Evolutionary conservation across 2,113 vertebrate species (phyloP).

Genomic region (Colistium nudipinnis): DNA sequence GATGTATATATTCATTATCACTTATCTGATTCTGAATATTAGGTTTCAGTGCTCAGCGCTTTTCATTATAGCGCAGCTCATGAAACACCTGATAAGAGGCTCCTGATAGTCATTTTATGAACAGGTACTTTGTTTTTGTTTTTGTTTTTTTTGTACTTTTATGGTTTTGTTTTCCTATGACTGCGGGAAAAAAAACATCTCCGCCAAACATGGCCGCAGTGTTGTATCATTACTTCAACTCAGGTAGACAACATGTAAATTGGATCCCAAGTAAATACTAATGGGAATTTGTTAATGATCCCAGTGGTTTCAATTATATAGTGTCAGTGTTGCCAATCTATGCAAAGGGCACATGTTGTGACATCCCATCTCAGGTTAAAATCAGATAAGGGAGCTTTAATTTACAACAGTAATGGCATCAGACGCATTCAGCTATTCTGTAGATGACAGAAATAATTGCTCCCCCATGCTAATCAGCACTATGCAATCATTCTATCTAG

Average conservation of each 20-base stretch:
- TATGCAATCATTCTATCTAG: background rate
- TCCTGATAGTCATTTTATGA: no score
- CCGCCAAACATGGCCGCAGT: background rate
- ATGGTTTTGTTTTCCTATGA: background rate
- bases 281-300: background rate
- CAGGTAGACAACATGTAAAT: background rate
- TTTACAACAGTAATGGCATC: constrained; percentile 12
- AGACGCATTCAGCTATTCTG: background rate
- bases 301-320: background rate
- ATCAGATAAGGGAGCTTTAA: constrained; percentile 10
- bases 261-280: background rate
- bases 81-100: background rate
- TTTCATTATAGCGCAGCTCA: no score
- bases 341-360: background rate
- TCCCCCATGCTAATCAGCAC: background rate
- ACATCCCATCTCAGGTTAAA: background rate
- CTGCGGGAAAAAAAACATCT: background rate
- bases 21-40: background rate
- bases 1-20: constrained; percentile 15
- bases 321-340: background rate
- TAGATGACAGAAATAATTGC: constrained; percentile 25
- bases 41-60: background rate
- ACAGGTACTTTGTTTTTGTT: background rate
- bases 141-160: no score
- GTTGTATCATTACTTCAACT: constrained; percentile 3